A percentile compares a stretch with the other conserved stretches of the same genome.
Evolutionary conservation across 53 echinoderm and acorn worm genomes (phyloP).

Genomic region (Glandiceps talaboti): DNA sequence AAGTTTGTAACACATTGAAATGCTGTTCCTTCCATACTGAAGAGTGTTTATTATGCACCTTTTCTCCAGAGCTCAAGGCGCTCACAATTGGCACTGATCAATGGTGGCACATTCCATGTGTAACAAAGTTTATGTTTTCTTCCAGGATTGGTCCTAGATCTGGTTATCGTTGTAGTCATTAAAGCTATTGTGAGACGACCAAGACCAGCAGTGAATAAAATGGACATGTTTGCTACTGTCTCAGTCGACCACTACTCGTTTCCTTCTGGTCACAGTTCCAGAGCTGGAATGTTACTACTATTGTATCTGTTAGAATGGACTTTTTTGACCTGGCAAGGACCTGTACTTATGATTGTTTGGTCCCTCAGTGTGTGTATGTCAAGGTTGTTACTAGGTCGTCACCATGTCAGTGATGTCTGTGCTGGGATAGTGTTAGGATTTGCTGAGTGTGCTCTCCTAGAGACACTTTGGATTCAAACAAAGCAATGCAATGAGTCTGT

Average conservation of each 20-base stretch:
- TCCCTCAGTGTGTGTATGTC: constrained; percentile 35
- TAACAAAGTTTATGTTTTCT: no score
- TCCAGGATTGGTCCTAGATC: constrained; percentile 64
- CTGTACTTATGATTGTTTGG: background rate
- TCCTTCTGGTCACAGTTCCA: constrained; percentile 90
- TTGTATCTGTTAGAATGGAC: background rate
- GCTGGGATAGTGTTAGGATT: constrained; percentile 68
- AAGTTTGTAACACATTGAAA: no score
- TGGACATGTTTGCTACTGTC: constrained; percentile 74
- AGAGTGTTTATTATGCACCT: no score
- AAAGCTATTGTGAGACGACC: constrained; percentile 63
- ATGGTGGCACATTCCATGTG: no score
- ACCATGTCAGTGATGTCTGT: constrained; percentile 67
- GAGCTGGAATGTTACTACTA: constrained; percentile 45
- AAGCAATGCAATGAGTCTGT: background rate
- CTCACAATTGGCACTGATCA: no score
- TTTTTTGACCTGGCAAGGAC: background rate
- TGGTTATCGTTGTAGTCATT: constrained; percentile 38
- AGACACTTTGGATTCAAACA: background rate
- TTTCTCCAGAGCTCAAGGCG: no score
- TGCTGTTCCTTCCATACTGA: no score
- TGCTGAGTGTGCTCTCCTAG: constrained; percentile 3
- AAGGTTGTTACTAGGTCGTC: constrained; percentile 63
- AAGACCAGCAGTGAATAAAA: constrained; percentile 48
- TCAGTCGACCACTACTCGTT: constrained; percentile 87